These are phyloP conservation scores for Ceyx cyanopectus DNA, from an alignment of 2,113 vertebrate genomes.

Conservation along the genomic window DNA sequence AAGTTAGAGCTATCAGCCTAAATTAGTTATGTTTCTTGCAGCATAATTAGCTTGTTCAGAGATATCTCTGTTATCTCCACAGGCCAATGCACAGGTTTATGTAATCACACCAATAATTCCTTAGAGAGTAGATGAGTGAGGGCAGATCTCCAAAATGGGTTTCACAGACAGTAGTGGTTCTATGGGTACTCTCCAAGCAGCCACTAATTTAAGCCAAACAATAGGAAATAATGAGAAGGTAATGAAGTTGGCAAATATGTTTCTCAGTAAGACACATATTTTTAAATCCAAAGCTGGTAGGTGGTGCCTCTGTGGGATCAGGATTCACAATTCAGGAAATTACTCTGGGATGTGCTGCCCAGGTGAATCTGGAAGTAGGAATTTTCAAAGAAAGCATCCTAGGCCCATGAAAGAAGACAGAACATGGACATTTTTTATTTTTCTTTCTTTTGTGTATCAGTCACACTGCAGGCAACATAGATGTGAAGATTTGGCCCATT, in stretches of 20 bases:
- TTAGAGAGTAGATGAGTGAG: not conserved
- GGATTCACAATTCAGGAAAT: not conserved
- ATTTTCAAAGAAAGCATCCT: not conserved
- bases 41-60: not conserved
- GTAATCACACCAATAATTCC: not conserved
- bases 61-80: not conserved
- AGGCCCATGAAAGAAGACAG: not conserved
- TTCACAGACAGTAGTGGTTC: not conserved
- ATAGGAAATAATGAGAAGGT: not conserved
- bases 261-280: not conserved
- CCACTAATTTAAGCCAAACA: not conserved
- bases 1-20: not conserved
- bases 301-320: not conserved
- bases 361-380: not conserved
- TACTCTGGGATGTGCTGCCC: not conserved
- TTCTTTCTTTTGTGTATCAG: not conserved
- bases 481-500: not conserved
- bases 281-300: not conserved
- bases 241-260: not conserved
- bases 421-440: not conserved
- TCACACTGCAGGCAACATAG: not conserved
- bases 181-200: not conserved
- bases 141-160: not conserved
- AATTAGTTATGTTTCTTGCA: not conserved
- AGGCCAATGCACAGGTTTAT: not conserved